A percentile compares a stretch with the other conserved stretches of the same genome.
phyloP scores from a whole-genome alignment of 2,888 invertebrate genomes.

The Amphimallon solstitiale region DNA sequence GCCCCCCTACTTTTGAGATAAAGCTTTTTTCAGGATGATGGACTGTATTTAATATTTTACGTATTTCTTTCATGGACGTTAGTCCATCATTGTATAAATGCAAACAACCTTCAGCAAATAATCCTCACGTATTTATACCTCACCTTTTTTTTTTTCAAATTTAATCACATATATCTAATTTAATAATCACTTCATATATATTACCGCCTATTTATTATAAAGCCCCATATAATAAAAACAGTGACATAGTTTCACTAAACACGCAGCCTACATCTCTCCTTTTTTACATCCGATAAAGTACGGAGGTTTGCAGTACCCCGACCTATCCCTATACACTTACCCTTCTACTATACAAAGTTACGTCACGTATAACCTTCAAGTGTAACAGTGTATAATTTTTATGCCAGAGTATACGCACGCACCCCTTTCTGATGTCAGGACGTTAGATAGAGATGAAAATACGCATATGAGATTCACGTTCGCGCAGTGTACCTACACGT shows the following conservation, averaged over 20 bases:
- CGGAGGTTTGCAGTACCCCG: slow-evolving; percentile 37
- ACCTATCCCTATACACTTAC: slow-evolving; percentile 43
- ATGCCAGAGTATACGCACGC: slow-evolving; percentile 25
- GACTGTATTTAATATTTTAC: too few species aligned
- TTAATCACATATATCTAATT: not conserved
- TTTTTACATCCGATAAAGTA: slow-evolving; percentile 9
- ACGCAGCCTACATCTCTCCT: slow-evolving; percentile 41
- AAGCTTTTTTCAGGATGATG: too few species aligned
- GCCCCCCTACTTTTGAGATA: too few species aligned
- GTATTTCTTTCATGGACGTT: too few species aligned
- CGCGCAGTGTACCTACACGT: not conserved
- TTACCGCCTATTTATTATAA: too few species aligned
- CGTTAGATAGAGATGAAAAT: slow-evolving; percentile 18
- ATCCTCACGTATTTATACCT: not conserved
- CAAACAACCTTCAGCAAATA: too few species aligned
- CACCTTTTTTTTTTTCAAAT: slow-evolving; percentile 3
- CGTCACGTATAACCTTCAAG: slow-evolving; percentile 22
- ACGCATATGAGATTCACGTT: slow-evolving; percentile 6
- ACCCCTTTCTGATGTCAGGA: slow-evolving; percentile 14
- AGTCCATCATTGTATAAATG: too few species aligned
- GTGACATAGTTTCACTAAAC: slow-evolving; percentile 44
- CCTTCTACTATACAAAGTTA: slow-evolving; percentile 15
- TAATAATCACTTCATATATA: not conserved
- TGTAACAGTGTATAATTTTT: slow-evolving; percentile 24
- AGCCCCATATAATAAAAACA: slow-evolving; percentile 35